Evolutionary conservation across 2,888 invertebrate species (phyloP), one percentile per base, ranked within the genome.

Genomic region (Aphelenchoides bicaudatus): DNA sequence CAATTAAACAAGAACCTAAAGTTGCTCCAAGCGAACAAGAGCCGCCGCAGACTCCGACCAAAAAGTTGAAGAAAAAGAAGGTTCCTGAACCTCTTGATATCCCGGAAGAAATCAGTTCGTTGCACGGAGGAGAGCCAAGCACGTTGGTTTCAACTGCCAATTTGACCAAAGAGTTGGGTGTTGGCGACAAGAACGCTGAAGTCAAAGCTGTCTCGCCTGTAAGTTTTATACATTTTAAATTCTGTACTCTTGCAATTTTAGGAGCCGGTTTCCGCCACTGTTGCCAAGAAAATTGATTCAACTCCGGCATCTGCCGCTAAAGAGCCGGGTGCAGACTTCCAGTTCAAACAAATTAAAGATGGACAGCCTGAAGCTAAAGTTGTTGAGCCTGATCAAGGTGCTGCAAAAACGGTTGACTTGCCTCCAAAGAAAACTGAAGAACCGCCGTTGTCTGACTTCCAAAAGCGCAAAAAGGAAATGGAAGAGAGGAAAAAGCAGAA

Each of bases 41-140:
- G 21, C 43, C 43, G 6, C 6, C 43, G 6, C 38, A 49, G 6
- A 49, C 25, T 8, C 25, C 25, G 16, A 39, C 27, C 38, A 43
- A 43, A 25, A 43, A 43, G 23, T n/a, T n/a, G 37, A 49, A 49
- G 43, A 16, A 13, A 8, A 66, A 66, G 58, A 59, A 57, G 46
- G 62, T 77, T 39, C 75, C 75, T 1, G 68, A 71, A 48, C 58
- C 73, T 1, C 54, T 75, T 16, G 66, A 73, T 60, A 75, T 75
- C 49, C 75, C 75, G 0, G 73, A 75, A 58, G 75, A 75, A 39
- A 75, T 75, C 49, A 73, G 68, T 53, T 75, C 75, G 25, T 55
- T 58, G 16, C 66, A 63, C 28, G 68, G 68, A 0, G 63, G 63
- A 8, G 66, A 69, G 38, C 66, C 62, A 4, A 52, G 58, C 23